Conservation (phyloP, 2,797 vertebrate species). For the Eleutherodactylus coqui region DNA sequence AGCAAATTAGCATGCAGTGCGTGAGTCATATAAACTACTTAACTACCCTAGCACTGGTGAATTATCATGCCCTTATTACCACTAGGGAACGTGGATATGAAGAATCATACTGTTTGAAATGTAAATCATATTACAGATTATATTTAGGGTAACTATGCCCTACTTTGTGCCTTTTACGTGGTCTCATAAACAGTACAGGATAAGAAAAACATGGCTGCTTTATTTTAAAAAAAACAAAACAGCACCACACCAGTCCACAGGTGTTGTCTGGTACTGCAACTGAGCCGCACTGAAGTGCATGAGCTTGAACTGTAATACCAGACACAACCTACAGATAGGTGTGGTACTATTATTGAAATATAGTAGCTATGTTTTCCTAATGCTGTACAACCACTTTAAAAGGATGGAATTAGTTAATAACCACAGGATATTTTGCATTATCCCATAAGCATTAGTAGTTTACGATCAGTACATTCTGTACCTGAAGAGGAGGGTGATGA, state of each 20-base stretch:
- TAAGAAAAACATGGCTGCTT: neutral
- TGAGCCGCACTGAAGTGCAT: neutral
- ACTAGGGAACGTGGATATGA: neutral
- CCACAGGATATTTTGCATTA: neutral
- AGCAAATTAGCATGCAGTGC: too few species aligned
- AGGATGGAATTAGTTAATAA: neutral
- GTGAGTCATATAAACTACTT: too few species aligned
- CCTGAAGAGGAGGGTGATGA: conserved; percentile 97
- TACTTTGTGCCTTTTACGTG: neutral
- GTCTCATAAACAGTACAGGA: neutral
- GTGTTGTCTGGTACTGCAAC: neutral
- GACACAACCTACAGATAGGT: neutral
- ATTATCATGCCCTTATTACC: neutral
- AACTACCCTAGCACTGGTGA: too few species aligned
- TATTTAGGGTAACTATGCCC: neutral
- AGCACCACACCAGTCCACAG: neutral
- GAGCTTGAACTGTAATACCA: neutral
- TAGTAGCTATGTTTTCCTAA: neutral
- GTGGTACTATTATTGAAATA: neutral
- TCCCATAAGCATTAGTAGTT: neutral
- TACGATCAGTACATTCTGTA: conserved; percentile 68
- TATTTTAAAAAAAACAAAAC: too few species aligned
- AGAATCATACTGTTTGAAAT: neutral
- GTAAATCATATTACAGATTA: neutral
- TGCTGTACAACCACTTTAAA: neutral